Base-by-base conservation (phyloP, 2,113 vertebrate genomes). In the Cricetomys ansorgei region DNA sequence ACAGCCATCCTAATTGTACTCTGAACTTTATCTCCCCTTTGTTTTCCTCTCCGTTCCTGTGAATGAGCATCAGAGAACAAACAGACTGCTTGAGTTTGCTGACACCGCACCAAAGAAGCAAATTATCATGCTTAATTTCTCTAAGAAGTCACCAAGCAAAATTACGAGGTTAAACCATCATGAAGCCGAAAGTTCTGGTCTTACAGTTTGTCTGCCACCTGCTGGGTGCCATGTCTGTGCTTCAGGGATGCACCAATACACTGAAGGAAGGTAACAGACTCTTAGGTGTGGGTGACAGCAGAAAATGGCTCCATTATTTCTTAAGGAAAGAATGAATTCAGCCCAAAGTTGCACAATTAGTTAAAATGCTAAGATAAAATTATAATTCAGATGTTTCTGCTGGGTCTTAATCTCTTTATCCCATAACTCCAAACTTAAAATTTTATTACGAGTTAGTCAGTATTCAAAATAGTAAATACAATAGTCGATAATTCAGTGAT, bases 321-420 rank as follows among this genome's bases (percentile, higher is more conserved):
- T 21, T 85, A 69, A 88, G 45, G 19, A 37, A 2, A 4, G 10
- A 40, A 67, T 29, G 17, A 45, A 59, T 15, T 50, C 70, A 91
- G 34, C n/a, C 3, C 25, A 87, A 87, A 73, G 1, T 31, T 94
- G 6, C 40, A 85, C 5, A 70, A 70, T 83, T 69, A 62, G 27
- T 94, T 84, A 79, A 88, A n/a, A 86, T 48, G 77, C 1, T 55
- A 27, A 86, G 16, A 67, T 88, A 50, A 92, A 92, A 86, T 76
- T 29, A 67, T 43, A 92, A 89, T 89, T 87, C 13, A 27, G 0
- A 9, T 77, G n/a, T 34, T 94, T 64, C 27, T 50, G 0, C 25
- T 89, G 34, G 65, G 1, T 88, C 31, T 94, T n/a, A 59, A 34
- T 70, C 3, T 92, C 12, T 73, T 55, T 92, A 43, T 70, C 3